Percentiles rank a stretch among this genome's conserved stretches.
Conservation (phyloP, 1,140 invertebrate genomes). For the Sitobion miscanthi region DNA sequence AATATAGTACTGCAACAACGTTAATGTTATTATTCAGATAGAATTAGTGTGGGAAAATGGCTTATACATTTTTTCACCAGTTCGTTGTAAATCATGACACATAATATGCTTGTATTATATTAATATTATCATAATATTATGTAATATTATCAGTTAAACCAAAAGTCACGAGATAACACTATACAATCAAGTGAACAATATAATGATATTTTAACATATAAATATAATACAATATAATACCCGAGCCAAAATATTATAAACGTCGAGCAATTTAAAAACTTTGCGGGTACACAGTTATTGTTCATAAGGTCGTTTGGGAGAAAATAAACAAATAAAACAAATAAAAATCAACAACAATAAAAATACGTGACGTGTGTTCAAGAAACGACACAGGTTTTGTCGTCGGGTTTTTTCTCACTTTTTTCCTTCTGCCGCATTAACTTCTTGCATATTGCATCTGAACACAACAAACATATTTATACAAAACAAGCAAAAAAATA, state of each 20-base stretch:
- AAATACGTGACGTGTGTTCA: background rate
- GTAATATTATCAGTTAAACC: background rate
- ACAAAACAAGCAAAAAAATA: background rate
- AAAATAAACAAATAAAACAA: background rate
- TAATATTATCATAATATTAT: background rate
- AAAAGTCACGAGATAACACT: background rate
- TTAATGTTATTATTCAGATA: background rate
- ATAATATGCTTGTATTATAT: background rate
- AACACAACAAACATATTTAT: conserved; percentile 7
- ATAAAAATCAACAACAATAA: background rate
- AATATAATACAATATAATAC: background rate
- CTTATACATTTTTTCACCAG: too few relatives aligned
- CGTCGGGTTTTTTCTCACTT: conserved; percentile 27
- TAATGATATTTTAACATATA: background rate
- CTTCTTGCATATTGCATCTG: conserved; percentile 50
- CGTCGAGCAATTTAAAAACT: background rate
- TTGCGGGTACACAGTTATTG: background rate
- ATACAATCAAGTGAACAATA: background rate
- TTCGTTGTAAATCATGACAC: background rate
- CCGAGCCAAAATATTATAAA: background rate
- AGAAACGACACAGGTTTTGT: conserved; percentile 28
- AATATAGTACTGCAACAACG: background rate
- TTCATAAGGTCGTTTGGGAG: background rate
- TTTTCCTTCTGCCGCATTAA: conserved; percentile 50
- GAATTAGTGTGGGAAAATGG: background rate